Base-by-base conservation (phyloP, 2,888 invertebrate species). In the Heliconius aoede region DNA sequence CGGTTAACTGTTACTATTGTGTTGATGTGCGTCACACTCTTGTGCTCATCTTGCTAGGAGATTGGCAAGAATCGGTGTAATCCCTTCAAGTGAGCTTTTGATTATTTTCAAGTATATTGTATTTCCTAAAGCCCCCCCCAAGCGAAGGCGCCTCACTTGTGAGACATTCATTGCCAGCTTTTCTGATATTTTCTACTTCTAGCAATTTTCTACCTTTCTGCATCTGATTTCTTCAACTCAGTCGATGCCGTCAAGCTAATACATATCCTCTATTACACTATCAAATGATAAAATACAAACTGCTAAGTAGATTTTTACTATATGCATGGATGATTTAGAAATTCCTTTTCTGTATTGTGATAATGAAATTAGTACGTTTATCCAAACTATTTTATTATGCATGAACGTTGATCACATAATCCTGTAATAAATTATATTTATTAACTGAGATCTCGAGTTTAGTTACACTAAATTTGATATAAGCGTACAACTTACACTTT, bases 21-120 rank as follows among this genome's bases (percentile, higher is more conserved):
- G 90, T 93, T 90, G 90, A 90, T 94, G 93, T 93, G 94, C 94
- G 94, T 93, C 93, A 92, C 93, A 92, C 92, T 92, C 89, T 91
- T 90, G 91, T 92, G 92, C 92, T 93, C 91, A 90, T 86, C 84
- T 87, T 84, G 81, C 89, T 90, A 91, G 90, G 87, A 85, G 84
- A 89, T 89, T 91, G 90, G 90, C 90, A 88, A 91, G 86, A 88
- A 84, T 91, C 87, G 85, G 88, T 89, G 88, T 90, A 86, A 87
- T 86, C 88, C 87, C 89, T 90, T 89, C 90, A 90, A 92, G 91
- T 91, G 90, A 91, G 92, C 90, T 88, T 89, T 86, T 86, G 83
- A 89, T 86, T 86, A 83, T 87, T 86, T 87, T 85, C 86, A 85
- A 83, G 84, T 88, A 30, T 86, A 84, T 81, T 87, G 82, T 88